A percentile compares a stretch with the other conserved stretches of the same genome.
Conservation (phyloP, 2,888 invertebrate species). For the Megastigmus dorsalis region DNA sequence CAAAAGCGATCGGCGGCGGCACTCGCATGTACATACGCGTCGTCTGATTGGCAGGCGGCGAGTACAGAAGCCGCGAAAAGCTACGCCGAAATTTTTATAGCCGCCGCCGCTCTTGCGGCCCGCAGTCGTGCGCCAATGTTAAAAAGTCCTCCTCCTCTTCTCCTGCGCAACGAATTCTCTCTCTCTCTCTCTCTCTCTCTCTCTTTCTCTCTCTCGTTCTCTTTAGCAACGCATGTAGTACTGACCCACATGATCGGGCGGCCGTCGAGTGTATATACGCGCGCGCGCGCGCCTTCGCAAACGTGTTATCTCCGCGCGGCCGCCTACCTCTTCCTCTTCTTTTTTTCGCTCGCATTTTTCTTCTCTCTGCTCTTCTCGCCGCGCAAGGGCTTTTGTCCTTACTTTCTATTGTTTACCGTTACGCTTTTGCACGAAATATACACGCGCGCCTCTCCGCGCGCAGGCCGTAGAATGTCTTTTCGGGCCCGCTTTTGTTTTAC, state of each 20-base stretch:
- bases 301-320: not conserved
- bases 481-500: conserved; percentile 9
- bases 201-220: conserved; percentile 12
- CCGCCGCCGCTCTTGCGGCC: not conserved
- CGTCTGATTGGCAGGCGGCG: conserved; percentile 56
- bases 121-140: not conserved
- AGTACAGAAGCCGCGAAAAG: conserved; percentile 58
- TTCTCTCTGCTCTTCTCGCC: not conserved
- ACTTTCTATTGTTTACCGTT: conserved; percentile 40
- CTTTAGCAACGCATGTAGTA: not conserved
- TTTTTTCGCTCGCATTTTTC: not conserved
- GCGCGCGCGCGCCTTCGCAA: not conserved
- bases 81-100: conserved; percentile 43
- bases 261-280: not conserved
- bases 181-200: conserved; percentile 7
- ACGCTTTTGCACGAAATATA: conserved; percentile 14
- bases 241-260: conserved; percentile 42
- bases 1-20: conserved; percentile 52
- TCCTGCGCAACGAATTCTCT: too few species aligned
- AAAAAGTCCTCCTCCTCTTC: not conserved
- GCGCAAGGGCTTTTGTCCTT: too few species aligned
- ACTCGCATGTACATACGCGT: too few species aligned
- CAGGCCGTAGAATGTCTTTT: too few species aligned
- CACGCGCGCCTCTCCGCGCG: not conserved
- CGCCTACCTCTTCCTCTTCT: not conserved